A percentile compares a stretch with the other conserved stretches of the same genome.
Conservation (phyloP, 2,888 invertebrate genomes). For the Taphrorychus bicolor region DNA sequence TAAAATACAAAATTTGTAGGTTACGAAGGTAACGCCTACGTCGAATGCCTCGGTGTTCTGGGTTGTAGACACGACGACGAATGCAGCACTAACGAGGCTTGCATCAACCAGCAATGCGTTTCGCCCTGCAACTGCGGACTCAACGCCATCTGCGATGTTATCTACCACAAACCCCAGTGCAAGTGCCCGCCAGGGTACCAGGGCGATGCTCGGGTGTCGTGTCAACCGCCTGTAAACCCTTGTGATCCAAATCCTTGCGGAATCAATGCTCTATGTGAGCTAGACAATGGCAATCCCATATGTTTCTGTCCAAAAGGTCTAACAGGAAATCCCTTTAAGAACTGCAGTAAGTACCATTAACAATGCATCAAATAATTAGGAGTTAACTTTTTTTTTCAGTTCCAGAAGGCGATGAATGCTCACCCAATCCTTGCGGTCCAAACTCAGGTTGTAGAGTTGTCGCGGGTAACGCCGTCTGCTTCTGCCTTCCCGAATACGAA, state of each 20-base stretch:
- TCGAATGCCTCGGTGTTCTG: constrained; percentile 73
- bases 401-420: constrained; percentile 86
- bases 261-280: constrained; percentile 82
- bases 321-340: constrained; percentile 89
- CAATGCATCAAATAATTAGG: neutral
- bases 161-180: constrained; percentile 80
- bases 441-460: constrained; percentile 84
- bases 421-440: constrained; percentile 82
- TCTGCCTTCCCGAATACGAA: constrained; percentile 87
- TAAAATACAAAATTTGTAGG: constrained; percentile 2
- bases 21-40: constrained; percentile 78
- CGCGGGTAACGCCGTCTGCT: constrained; percentile 78
- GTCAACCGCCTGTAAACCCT: constrained; percentile 77
- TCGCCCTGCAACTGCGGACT: constrained; percentile 82
- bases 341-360: constrained; percentile 79
- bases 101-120: constrained; percentile 76
- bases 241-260: constrained; percentile 90
- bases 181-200: constrained; percentile 83
- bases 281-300: constrained; percentile 84
- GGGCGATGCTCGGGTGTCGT: constrained; percentile 77
- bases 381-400: constrained; percentile 63
- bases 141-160: constrained; percentile 82
- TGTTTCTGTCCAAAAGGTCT: constrained; percentile 89
- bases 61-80: constrained; percentile 77
- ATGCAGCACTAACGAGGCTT: constrained; percentile 77